Percentiles rank a stretch among this genome's conserved stretches.
Conservation (phyloP, 2,888 invertebrate genomes). For the Urechis unicinctus region DNA sequence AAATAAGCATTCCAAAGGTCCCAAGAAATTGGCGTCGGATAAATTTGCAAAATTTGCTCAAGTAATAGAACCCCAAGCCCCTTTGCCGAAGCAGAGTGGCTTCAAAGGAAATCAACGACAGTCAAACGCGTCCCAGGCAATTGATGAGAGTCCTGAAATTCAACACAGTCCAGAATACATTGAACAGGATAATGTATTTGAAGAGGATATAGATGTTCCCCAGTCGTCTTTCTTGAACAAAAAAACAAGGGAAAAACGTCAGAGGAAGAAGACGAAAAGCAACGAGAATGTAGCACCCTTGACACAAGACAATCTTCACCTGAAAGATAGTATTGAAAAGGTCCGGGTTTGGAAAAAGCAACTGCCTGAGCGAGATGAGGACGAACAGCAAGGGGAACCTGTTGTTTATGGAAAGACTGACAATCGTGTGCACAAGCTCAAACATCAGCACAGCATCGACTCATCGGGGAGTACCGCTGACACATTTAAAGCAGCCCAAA, state of each 20-base stretch:
- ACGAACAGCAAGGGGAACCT: not conserved
- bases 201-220: not conserved
- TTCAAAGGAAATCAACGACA: constrained; percentile 3
- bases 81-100: constrained; percentile 9
- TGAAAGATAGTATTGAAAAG: constrained; percentile 47
- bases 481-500: no score
- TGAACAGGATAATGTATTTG: not conserved
- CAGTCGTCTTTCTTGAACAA: not conserved
- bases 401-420: constrained; percentile 5
- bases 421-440: not conserved
- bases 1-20: not conserved
- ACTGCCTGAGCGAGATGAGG: constrained; percentile 17
- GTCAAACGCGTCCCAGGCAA: not conserved
- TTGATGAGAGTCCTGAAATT: not conserved
- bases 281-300: constrained; percentile 18
- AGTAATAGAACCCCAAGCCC: not conserved
- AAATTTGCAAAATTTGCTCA: not conserved
- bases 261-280: not conserved
- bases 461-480: not conserved
- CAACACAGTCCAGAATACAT: not conserved
- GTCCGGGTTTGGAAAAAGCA: constrained; percentile 46
- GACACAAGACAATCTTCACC: constrained; percentile 37
- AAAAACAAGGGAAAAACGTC: not conserved
- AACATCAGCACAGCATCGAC: not conserved
- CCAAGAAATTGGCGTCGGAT: not conserved